Base-by-base conservation (phyloP, 2,113 vertebrate genomes). In the Cololabis saira region DNA sequence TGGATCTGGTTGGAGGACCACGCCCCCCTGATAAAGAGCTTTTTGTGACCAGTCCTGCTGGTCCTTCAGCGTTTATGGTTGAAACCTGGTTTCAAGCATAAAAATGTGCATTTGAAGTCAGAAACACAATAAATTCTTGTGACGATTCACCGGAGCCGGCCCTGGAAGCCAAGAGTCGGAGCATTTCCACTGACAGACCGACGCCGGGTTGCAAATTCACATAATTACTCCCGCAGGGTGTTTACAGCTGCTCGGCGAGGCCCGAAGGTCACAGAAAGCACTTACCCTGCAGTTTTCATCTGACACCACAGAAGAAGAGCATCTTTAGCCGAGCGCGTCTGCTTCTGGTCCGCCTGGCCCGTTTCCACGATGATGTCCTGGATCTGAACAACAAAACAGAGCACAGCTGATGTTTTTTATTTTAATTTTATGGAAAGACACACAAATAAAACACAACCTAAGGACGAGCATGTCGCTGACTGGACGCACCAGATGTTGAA, bases 291-390 rank as follows among this genome's bases (percentile, higher is more conserved):
- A 3, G 93, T 94, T 81, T 93, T 94, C 93, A 93, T 94, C 82
- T 94, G 93, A 81, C 93, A 94, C 93, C 93, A 94, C 67, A 94
- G 89, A 74, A 94, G 89, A 80, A 94, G 87, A 76, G 93, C 93
- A 12, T 94, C 93, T 79, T 94, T 94, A 70, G 93, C 93, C 11
- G 92, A 93, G 74, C 88, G 91, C 0, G 92, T 94, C 84, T 93
- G 87, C 84, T 89, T 92, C 83, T 92, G 83, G 89, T 93, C 93
- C 0, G 85, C 91, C 76, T 90, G 86, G 70, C 91, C 93, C 22
- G 90, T 93, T 84, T 93, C 92, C 83, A 93, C 91, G 10, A 93
- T 66, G 22, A 93, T 94, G 90, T 94, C 93, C 85, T 94, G 93
- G 85, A 93, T 93, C 92, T 94, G 87, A 82, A 17, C 45, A 16